phyloP scores from a whole-genome alignment of 2,888 invertebrate genomes.

The Argynnis bischoffii region DNA sequence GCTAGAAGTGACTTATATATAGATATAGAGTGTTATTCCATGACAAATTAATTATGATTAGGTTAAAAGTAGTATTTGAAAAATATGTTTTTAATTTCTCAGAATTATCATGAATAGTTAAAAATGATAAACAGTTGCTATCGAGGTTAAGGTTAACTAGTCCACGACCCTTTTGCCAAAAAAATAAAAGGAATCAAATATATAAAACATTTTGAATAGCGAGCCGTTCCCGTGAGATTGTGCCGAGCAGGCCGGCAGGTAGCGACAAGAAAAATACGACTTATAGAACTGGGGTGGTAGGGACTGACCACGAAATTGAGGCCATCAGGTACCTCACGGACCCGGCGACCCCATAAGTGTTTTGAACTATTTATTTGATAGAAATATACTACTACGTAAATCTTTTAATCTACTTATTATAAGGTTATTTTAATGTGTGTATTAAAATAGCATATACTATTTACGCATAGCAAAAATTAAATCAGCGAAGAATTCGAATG shows the following conservation, averaged over 20 bases:
- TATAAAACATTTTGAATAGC: constrained; percentile 36
- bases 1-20: constrained; percentile 1
- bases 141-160: constrained; percentile 29
- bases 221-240: constrained; percentile 71
- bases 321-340: constrained; percentile 65
- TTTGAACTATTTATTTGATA: constrained; percentile 46
- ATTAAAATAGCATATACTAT: neutral
- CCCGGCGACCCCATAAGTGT: constrained; percentile 57
- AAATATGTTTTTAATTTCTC: neutral
- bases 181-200: constrained; percentile 28
- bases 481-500: constrained; percentile 34
- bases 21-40: neutral
- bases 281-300: constrained; percentile 57
- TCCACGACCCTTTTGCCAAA: constrained; percentile 44
- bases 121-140: too few relatives aligned
- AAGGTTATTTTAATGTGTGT: neutral
- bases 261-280: constrained; percentile 57
- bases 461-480: constrained; percentile 21
- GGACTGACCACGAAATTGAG: constrained; percentile 59
- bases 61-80: neutral
- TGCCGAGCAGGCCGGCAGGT: constrained; percentile 62
- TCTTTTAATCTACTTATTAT: neutral
- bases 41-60: neutral
- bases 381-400: too few relatives aligned
- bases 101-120: neutral